Percentiles rank a stretch among this genome's conserved stretches.
phyloP scores from a whole-genome alignment of 2,888 invertebrate genomes.

The Drosophila paranaensis region DNA sequence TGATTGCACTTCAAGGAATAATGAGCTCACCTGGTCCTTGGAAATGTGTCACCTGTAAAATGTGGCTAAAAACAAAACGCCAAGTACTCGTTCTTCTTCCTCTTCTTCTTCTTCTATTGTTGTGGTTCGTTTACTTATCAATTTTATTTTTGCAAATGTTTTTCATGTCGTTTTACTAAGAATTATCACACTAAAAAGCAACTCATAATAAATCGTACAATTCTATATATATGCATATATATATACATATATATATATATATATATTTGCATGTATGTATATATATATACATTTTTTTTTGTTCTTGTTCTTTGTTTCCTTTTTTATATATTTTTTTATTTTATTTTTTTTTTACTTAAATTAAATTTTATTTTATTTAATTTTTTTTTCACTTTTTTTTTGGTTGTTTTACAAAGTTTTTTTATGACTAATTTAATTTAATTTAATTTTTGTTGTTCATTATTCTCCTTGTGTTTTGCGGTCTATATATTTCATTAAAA shows the following conservation, averaged over 20 bases:
- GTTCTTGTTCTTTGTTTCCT: constrained; percentile 13
- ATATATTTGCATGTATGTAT: constrained; percentile 1
- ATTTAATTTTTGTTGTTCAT: constrained; percentile 18
- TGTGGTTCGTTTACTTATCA: constrained; percentile 24
- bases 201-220: constrained; percentile 74
- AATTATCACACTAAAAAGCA: constrained; percentile 76
- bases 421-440: constrained; percentile 40
- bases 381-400: constrained; percentile 9
- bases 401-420: constrained; percentile 53
- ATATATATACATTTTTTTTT: not conserved
- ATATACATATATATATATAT: constrained; percentile 14
- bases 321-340: not conserved
- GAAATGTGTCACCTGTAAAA: not conserved
- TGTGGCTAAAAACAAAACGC: not conserved
- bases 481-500: constrained; percentile 76
- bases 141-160: constrained; percentile 55
- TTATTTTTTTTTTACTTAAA: not conserved
- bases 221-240: constrained; percentile 29
- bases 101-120: not conserved
- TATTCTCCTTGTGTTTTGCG: constrained; percentile 54
- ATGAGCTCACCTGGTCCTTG: not conserved
- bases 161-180: constrained; percentile 61
- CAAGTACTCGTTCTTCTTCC: not conserved
- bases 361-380: constrained; percentile 15
- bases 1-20: not conserved